Percentiles rank a stretch among this genome's conserved stretches.
Conservation (phyloP, 1,140 invertebrate genomes). For the Achroia grisella region DNA sequence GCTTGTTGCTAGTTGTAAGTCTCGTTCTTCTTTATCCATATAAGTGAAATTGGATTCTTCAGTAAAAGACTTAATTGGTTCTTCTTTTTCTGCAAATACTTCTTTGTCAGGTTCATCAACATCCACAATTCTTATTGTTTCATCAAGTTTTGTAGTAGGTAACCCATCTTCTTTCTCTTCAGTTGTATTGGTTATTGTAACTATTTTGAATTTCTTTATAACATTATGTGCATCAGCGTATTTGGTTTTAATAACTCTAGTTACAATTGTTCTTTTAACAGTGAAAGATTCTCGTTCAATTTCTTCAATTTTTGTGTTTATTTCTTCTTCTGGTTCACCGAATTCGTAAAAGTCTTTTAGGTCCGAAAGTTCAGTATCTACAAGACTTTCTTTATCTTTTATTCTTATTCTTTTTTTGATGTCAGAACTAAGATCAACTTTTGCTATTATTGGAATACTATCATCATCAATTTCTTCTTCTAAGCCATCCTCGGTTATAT, state of each 20-base stretch:
- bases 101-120: too few species aligned
- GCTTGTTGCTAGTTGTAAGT: too few species aligned
- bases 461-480: too few species aligned
- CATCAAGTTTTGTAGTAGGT: too few species aligned
- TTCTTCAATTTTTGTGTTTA: conserved; percentile 11
- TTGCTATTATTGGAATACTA: too few species aligned
- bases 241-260: conserved; percentile 27
- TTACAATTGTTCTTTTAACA: conserved; percentile 22
- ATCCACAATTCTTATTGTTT: too few species aligned
- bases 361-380: conserved; percentile 13
- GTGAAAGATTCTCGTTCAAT: conserved; percentile 15
- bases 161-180: conserved; percentile 4
- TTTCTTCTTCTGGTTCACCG: conserved; percentile 24
- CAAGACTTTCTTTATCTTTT: not conserved
- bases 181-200: conserved; percentile 11
- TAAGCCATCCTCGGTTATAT: too few species aligned
- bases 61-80: too few species aligned
- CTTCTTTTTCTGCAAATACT: too few species aligned
- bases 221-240: conserved; percentile 22
- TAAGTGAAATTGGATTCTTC: too few species aligned
- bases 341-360: conserved; percentile 12
- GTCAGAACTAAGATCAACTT: not conserved
- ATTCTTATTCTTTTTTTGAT: not conserved
- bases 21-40: too few species aligned
- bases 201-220: conserved; percentile 14